Base-by-base conservation (phyloP, 2,797 vertebrate species). In the Oophaga sylvatica region DNA sequence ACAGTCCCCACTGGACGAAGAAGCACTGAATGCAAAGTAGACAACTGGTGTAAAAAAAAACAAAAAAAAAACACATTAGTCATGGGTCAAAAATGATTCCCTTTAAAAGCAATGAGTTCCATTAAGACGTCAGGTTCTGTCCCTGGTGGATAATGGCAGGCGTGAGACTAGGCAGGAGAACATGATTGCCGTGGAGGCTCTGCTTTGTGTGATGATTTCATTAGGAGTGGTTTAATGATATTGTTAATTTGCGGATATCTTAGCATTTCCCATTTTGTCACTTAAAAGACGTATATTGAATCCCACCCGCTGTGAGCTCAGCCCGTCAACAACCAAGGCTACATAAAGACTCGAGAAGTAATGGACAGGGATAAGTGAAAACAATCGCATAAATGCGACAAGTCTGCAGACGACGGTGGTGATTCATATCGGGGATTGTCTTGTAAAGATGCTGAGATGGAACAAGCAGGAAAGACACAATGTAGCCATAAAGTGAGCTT, bases 401-500 rank as follows among this genome's bases (percentile, higher is more conserved):
- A 20, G 80, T 16, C 45, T 41, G 29, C n/a, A 90, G 88, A 88
- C 83, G 77, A 84, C 87, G 85, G 90, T 78, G 76, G 85, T 83
- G 86, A 77, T 41, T 77, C 56, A 87, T 89, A 90, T 86, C 77
- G 20, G 5, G 11, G 31, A 75, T 91, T 92, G 91, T 82, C 84
- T 91, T 93, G 88, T 90, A 90, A 91, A 92, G 89, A 92, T 91
- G 93, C 91, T 91, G 92, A 89, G 90, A 59, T 73, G 73, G 90
- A 94, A 90, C 26, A 73, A 88, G 88, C 89, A 86, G 91, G 92
- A 92, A 92, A 87, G 59, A 17, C 63, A 71, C 73, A 45, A 70
- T 71, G 71, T 83, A 93, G 94, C 92, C 95, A 94, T 95, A 95
- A 95, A 95, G 93, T 93, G 92, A 93, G 94, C 95, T 95, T 95